Percentiles rank a stretch among this genome's conserved stretches.
Evolutionary conservation across 2,113 vertebrate species (phyloP).

Genomic region (Otis tarda): DNA sequence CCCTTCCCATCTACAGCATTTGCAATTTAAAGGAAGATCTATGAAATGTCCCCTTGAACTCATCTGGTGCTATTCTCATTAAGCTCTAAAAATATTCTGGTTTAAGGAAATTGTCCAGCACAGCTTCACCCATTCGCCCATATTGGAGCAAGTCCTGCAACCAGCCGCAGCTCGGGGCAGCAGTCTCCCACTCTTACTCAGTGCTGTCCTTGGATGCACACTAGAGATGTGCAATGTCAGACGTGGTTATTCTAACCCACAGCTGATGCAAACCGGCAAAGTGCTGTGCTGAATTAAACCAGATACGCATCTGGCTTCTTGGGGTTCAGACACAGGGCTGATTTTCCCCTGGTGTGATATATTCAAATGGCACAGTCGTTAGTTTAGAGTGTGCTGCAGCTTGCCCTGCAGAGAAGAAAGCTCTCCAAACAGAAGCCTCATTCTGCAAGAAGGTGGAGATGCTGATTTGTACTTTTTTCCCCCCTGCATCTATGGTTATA

Average conservation of each 20-base stretch:
- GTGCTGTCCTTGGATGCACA: rapidly evolving
- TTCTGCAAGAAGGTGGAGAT: neutral
- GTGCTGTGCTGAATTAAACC: neutral
- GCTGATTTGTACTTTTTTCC: neutral
- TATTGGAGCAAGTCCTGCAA: neutral
- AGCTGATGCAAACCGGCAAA: neutral
- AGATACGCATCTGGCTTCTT: neutral
- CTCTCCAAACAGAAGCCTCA: neutral
- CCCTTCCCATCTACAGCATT: neutral
- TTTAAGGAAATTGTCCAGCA: neutral
- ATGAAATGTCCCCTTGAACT: neutral
- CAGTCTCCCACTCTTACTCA: neutral
- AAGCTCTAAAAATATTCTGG: neutral
- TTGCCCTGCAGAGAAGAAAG: neutral
- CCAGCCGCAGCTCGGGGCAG: neutral
- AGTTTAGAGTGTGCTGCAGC: neutral
- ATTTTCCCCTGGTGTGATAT: neutral
- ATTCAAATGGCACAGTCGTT: rapidly evolving
- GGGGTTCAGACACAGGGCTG: neutral
- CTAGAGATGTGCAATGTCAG: neutral
- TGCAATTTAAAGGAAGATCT: neutral
- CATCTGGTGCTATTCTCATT: neutral
- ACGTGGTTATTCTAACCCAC: neutral
- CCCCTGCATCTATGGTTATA: neutral
- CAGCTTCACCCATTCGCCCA: rapidly evolving